Base-by-base conservation (phyloP, 2,888 invertebrate genomes). In the Glaucopsyche alexis region DNA sequence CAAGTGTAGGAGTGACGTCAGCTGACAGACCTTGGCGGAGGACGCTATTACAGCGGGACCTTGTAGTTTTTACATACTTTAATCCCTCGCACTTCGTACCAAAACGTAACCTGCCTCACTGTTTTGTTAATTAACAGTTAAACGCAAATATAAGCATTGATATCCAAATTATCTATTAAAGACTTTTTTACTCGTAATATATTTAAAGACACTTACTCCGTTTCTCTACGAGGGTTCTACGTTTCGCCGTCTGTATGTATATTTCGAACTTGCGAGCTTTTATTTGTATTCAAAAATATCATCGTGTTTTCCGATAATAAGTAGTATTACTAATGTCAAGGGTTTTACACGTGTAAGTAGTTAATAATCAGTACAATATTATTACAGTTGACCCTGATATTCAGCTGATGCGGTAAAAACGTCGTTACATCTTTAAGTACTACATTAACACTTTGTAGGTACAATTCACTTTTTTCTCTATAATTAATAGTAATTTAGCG, bases 11-110 rank as follows among this genome's bases (percentile, higher is more conserved):
- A 84, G 84, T 90, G 87, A 90, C 90, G 90, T 89, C 89, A 89
- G 80, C 83, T 82, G 81, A 84, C 81, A 88, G 85, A 87, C 91
- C 91, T 91, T 89, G 90, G 82, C 78, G 84, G 85, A 89, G 90
- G 90, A 88, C 89, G 86, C 83, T 90, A 88, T 89, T 89, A 90
- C 87, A 89, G 85, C 88, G 83, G 87, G 89, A 87, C 86, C 88
- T 89, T 85, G 85, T 82, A 85, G 83, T 83, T 85, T 86, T 84
- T 87, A 87, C 85, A 84, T 81, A 84, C 82, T 74, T 70, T 70
- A 47, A 73, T 52, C 65, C 7, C 60, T 65, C 64, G 50, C 19
- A 55, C 55, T 72, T 72, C 69, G 45, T 16, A 69, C 45, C 67
- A 45, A 29, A 38, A 72, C 52, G 49, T 69, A 69, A 47, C 69